These are phyloP conservation scores for Piezodorus guildinii DNA, from an alignment of 1,140 invertebrate species.

Conservation along the genomic window DNA sequence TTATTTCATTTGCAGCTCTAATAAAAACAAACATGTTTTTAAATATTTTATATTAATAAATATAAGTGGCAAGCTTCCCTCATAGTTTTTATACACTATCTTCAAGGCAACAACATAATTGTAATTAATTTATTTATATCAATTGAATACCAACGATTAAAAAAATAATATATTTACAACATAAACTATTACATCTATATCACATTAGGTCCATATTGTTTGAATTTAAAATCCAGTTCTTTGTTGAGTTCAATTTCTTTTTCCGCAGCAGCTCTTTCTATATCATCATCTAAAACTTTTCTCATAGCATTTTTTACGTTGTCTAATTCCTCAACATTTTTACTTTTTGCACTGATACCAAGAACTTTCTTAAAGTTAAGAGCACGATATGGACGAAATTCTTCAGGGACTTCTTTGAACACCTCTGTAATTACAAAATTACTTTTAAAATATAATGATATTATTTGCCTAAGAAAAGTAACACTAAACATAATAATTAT, in stretches of 20 bases:
- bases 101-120: too few relatives aligned
- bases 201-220: conserved; percentile 21
- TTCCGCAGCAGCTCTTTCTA: conserved; percentile 37
- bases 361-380: conserved; percentile 61
- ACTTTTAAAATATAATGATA: conserved; percentile 21
- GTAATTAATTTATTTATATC: too few relatives aligned
- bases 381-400: conserved; percentile 49
- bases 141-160: too few relatives aligned
- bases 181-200: not conserved
- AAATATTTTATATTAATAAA: too few relatives aligned
- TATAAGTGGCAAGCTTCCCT: too few relatives aligned
- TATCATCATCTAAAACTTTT: conserved; percentile 41
- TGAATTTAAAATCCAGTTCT: conserved; percentile 20
- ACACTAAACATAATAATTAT: not conserved
- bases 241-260: conserved; percentile 20
- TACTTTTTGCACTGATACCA: conserved; percentile 45
- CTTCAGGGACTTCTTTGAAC: conserved; percentile 44
- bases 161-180: too few relatives aligned
- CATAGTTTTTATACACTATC: too few relatives aligned
- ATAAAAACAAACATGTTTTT: too few relatives aligned
- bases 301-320: conserved; percentile 44
- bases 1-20: too few relatives aligned
- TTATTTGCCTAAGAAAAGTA: not conserved
- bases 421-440: conserved; percentile 30
- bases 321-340: conserved; percentile 37